Evolutionary conservation across 2,888 invertebrate genomes (phyloP).

Genomic region (Habroteleia sp.): DNA sequence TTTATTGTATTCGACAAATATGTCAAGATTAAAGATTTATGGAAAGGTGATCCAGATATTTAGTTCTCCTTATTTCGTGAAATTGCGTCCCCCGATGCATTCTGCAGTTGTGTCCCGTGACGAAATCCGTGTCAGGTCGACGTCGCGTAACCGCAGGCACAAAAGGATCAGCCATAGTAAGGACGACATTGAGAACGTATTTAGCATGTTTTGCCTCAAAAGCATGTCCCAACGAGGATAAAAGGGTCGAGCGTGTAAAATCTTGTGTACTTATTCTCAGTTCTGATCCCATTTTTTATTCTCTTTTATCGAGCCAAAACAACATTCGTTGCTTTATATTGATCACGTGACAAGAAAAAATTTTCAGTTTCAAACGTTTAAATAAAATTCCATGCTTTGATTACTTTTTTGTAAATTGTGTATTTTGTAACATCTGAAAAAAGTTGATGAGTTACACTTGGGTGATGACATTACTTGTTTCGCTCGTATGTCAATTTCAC

Average conservation of each 20-base stretch:
- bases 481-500: no score
- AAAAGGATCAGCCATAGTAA: conserved; percentile 52
- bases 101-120: conserved; percentile 48
- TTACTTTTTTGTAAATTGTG: no score
- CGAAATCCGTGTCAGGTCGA: conserved; percentile 52
- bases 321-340: not conserved
- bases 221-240: conserved; percentile 37
- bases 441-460: no score
- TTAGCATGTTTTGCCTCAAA: conserved; percentile 64
- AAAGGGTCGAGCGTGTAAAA: conserved; percentile 56
- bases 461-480: no score
- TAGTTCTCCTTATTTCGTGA: conserved; percentile 59
- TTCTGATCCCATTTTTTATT: conserved; percentile 43
- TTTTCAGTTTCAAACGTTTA: no score
- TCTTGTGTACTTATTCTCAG: conserved; percentile 43
- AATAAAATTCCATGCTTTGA: no score
- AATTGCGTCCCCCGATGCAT: conserved; percentile 56
- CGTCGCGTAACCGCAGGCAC: conserved; percentile 61
- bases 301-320: conserved; percentile 15
- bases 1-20: conserved; percentile 33
- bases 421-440: no score
- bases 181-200: conserved; percentile 59
- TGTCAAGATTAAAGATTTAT: conserved; percentile 54
- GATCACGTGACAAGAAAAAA: no score
- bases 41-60: conserved; percentile 58